phyloP scores from a whole-genome alignment of 2,113 vertebrate genomes.

The Marcusenius ussheri region DNA sequence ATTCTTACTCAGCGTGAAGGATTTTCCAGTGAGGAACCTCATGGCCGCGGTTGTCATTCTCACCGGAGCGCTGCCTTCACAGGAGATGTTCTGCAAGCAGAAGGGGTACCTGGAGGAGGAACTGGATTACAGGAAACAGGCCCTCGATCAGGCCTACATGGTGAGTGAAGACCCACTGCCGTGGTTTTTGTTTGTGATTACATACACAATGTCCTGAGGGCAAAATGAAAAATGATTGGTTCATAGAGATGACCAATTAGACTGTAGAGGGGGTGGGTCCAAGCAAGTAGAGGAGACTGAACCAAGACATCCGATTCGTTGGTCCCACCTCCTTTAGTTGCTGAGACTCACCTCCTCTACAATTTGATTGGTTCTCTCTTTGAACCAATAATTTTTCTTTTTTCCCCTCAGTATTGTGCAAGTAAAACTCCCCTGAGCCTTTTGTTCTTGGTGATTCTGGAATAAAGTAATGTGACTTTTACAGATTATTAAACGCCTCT shows the following conservation, averaged over 20 bases:
- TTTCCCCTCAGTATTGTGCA: not conserved
- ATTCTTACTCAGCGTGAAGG: not conserved
- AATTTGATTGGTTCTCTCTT: not conserved
- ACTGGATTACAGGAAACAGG: slow-evolving; percentile 93
- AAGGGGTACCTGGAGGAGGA: slow-evolving; percentile 98
- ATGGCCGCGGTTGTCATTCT: not conserved
- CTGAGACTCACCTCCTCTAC: not conserved
- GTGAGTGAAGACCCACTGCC: slow-evolving; percentile 50
- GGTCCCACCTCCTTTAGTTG: not conserved
- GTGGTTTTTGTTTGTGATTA: not conserved
- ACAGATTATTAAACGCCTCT: not conserved
- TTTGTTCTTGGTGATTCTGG: not conserved
- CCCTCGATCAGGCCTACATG: slow-evolving; percentile 95
- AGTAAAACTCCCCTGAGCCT: not conserved
- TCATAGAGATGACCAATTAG: too few species aligned
- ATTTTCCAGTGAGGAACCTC: not conserved
- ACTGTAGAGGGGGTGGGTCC: not conserved
- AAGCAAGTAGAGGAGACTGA: not conserved
- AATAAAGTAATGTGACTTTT: not conserved
- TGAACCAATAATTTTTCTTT: not conserved
- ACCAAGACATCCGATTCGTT: not conserved
- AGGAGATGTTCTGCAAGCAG: slow-evolving; percentile 99
- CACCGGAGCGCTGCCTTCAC: not conserved
- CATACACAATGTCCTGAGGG: too few species aligned
- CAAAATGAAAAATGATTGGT: too few species aligned